Evolutionary conservation across 2,888 invertebrate species (phyloP).

Genomic region (Sympetrum striolatum): DNA sequence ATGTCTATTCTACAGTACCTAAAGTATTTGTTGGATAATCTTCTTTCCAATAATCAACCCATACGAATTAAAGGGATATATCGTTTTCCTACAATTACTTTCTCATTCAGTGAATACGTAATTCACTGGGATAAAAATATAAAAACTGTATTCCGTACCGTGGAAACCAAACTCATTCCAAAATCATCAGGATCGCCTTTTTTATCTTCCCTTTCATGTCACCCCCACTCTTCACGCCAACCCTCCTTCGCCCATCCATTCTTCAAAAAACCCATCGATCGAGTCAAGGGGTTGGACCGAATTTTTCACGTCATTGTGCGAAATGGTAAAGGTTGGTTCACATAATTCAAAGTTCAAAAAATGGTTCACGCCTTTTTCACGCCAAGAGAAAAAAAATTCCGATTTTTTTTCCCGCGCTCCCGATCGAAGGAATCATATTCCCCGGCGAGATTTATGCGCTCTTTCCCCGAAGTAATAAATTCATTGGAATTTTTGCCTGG

Average conservation of each 20-base stretch:
- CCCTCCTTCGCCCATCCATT: background rate
- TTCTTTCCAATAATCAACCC: too few species aligned
- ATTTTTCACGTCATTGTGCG: slow-evolving; percentile 5
- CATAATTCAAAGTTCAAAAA: too few species aligned
- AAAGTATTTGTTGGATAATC: too few species aligned
- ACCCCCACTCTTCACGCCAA: background rate
- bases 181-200: too few species aligned
- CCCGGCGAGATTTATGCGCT: background rate
- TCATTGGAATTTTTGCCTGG: slow-evolving; percentile 5
- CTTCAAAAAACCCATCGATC: background rate
- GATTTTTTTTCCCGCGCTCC: background rate
- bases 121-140: too few species aligned
- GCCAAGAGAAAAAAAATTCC: background rate
- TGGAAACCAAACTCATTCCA: too few species aligned
- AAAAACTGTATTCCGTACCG: too few species aligned
- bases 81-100: too few species aligned
- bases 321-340: slow-evolving; percentile 7
- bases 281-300: background rate
- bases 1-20: too few species aligned
- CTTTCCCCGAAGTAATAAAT: background rate
- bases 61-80: too few species aligned
- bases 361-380: background rate
- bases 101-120: too few species aligned
- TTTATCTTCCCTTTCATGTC: too few species aligned
- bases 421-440: slow-evolving; percentile 18